Evolutionary conservation across 2,888 invertebrate species (phyloP).

Genomic region (Rhimphoctona megacephalus): DNA sequence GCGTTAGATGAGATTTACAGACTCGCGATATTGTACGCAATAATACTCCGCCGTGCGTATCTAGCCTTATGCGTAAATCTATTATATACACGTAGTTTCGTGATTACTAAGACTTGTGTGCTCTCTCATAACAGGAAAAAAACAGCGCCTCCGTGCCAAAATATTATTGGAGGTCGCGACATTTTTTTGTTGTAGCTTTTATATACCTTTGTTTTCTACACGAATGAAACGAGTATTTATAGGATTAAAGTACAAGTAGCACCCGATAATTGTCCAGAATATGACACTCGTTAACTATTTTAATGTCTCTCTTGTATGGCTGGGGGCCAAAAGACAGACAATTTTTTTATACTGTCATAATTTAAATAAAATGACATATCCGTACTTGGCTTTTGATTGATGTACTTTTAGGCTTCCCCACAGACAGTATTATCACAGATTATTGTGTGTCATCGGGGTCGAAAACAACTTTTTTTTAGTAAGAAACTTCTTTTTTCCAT

Average conservation of each 20-base stretch:
- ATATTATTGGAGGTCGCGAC: constrained; percentile 23
- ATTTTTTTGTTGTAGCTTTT: constrained; percentile 11
- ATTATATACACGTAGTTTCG: constrained; percentile 31
- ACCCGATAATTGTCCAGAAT: constrained; percentile 2
- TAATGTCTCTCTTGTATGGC: background rate
- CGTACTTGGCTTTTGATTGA: background rate
- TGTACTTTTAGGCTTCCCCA: background rate
- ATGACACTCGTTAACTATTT: background rate
- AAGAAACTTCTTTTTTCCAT: too few species aligned
- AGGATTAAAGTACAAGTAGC: constrained; percentile 18
- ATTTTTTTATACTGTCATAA: background rate
- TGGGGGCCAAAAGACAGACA: background rate
- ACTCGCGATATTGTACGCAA: constrained; percentile 36
- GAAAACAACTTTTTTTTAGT: too few species aligned
- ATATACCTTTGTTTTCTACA: constrained; percentile 6
- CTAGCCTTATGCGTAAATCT: background rate
- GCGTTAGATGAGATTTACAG: background rate
- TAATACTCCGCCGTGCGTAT: background rate
- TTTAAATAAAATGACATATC: background rate
- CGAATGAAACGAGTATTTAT: constrained; percentile 7
- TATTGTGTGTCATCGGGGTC: too few species aligned
- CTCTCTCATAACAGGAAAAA: constrained; percentile 54
- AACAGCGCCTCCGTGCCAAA: constrained; percentile 47
- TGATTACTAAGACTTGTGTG: constrained; percentile 12
- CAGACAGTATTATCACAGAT: too few species aligned